phyloP scores from a whole-genome alignment of 2,888 invertebrate genomes.

The Tanytarsus gracilentus region DNA sequence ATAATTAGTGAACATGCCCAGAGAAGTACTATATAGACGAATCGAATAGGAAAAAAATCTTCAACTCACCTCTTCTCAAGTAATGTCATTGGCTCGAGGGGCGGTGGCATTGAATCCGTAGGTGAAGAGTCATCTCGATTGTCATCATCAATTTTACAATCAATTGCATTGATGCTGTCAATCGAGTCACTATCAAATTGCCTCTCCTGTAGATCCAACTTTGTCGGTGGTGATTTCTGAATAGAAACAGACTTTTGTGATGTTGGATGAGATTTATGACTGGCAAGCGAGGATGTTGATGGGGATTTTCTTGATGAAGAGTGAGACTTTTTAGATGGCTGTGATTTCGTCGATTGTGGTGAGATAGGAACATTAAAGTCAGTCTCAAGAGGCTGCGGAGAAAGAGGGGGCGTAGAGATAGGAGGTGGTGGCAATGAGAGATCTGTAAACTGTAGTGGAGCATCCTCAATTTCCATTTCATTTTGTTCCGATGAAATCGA shows the following conservation, averaged over 20 bases:
- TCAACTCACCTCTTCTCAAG: constrained; percentile 20
- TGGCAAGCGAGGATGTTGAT: neutral
- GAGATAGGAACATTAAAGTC: neutral
- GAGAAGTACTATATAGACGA: too few relatives aligned
- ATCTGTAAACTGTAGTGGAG: too few relatives aligned
- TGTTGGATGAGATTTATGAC: neutral
- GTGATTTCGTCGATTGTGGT: neutral
- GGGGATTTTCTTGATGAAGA: neutral
- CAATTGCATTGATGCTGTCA: constrained; percentile 23
- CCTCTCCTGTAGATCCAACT: neutral
- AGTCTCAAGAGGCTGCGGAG: neutral
- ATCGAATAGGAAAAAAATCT: neutral
- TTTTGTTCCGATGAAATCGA: constrained; percentile 16
- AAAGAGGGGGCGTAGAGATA: neutral
- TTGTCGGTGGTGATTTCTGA: constrained; percentile 11
- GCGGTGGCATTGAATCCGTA: constrained; percentile 26
- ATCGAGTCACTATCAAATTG: constrained; percentile 19
- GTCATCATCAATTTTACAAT: constrained; percentile 27
- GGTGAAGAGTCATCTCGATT: constrained; percentile 25
- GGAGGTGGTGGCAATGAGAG: neutral
- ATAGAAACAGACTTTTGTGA: constrained; percentile 3
- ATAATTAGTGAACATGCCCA: too few relatives aligned
- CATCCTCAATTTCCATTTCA: constrained; percentile 13
- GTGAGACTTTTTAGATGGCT: neutral
- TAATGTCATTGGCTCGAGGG: neutral